Evolutionary conservation across 2,888 invertebrate species (phyloP), one percentile per base, ranked within the genome.

Genomic region (Capitulum mitella): DNA sequence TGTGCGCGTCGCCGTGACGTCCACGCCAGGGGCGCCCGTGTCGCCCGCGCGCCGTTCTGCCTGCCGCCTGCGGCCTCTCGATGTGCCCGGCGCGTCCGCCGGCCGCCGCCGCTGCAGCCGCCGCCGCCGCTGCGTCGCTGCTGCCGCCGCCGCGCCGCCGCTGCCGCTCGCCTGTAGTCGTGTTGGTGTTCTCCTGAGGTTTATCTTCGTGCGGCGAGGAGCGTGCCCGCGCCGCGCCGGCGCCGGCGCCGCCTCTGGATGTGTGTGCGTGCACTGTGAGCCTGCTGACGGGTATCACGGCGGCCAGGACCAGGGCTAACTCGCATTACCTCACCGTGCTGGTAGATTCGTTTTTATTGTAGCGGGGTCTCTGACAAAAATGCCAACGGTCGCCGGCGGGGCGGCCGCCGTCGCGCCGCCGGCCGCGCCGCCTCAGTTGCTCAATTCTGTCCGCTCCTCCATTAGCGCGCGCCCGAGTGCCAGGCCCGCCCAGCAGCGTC

Each of bases 391-490:
- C n/a, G n/a, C n/a, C n/a, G n/a, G n/a, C n/a, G n/a, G 46, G 10
- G 46, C 46, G 46, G 46, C 46, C 46, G 46, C 46, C 46, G 46
- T n/a, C n/a, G n/a, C n/a, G n/a, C 43, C 43, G 51, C 51, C 58
- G 19, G 32, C 34, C 34, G 64, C 70, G 70, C 61, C 14, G 70
- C 70, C 70, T 70, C 70, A 70, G 70, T 70, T 70, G 70, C 70
- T 70, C 70, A 70, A 70, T 70, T 37, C 70, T 70, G 70, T 70
- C 70, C 70, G 70, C 37, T 37, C 6, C 37, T 70, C 64, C 19
- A 12, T 43, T 5, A 43, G 43, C 43, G 43, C 43, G 43, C 43
- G 5, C 43, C 43, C 12, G 43, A 12, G 6, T 12, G 43, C 43
- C 43, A 43, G 43, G 6, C 43, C 43, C 5, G 43, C 43, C 43